These are phyloP conservation scores for Hipparchia sbordonii DNA, from an alignment of 2,888 invertebrate genomes.

Conservation along the genomic window DNA sequence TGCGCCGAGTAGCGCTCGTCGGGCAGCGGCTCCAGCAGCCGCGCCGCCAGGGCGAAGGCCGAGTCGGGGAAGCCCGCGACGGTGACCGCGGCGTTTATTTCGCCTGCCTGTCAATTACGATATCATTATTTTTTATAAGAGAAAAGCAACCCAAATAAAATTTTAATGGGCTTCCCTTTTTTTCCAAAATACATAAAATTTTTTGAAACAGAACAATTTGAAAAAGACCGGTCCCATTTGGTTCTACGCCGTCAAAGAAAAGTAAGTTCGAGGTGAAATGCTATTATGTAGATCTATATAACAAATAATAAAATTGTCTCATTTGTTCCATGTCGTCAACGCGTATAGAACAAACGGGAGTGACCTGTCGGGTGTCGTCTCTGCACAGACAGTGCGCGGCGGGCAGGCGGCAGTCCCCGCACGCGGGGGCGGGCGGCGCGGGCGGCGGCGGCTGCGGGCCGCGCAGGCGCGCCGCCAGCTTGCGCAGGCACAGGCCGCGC, in stretches of 20 bases:
- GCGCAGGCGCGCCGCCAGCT: conserved; percentile 60
- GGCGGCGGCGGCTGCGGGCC: conserved; percentile 35
- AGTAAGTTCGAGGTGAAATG: no score
- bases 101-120: conserved; percentile 47
- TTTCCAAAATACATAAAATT: no score
- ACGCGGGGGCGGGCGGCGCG: conserved; percentile 31
- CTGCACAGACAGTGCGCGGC: conserved; percentile 55
- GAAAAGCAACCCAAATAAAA: no score
- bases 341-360: no score
- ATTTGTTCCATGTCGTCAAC: no score
- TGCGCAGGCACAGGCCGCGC: conserved; percentile 62
- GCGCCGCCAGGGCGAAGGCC: conserved; percentile 88
- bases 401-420: conserved; percentile 39
- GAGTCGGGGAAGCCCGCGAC: conserved; percentile 84
- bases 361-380: conserved; percentile 43
- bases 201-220: no score
- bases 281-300: no score
- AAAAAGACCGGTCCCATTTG: no score
- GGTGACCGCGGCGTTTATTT: conserved; percentile 35
- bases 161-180: no score
- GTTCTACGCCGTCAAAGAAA: no score
- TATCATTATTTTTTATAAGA: not conserved
- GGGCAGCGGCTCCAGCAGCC: conserved; percentile 90
- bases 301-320: no score
- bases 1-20: conserved; percentile 87